phyloP scores from a whole-genome alignment of 2,113 vertebrate genomes.

The Ophiodon elongatus region DNA sequence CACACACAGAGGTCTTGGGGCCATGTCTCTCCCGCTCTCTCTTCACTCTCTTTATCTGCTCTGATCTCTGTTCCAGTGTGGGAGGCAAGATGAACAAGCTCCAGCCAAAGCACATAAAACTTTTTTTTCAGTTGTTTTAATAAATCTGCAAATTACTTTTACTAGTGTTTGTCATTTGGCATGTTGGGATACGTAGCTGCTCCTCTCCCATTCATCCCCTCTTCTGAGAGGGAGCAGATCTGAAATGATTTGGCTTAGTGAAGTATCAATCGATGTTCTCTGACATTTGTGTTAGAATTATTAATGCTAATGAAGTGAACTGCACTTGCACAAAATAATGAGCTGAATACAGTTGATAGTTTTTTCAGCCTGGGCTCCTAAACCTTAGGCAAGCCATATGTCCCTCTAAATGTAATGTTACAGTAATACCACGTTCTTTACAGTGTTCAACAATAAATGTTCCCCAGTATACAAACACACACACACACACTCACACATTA shows the following conservation, averaged over 20 bases:
- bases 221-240: neutral
- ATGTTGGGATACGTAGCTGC: neutral
- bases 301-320: neutral
- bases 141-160: conserved; percentile 23
- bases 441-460: conserved; percentile 42
- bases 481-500: conserved; percentile 12
- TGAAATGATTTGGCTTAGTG: neutral
- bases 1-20: conserved; percentile 17
- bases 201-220: conserved; percentile 8
- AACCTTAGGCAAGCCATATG: conserved; percentile 24
- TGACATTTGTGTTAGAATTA: neutral
- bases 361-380: neutral
- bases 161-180: conserved; percentile 21
- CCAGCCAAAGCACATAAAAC: conserved; percentile 27
- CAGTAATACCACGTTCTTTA: conserved; percentile 58
- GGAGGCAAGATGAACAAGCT: conserved; percentile 40
- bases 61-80: conserved; percentile 37
- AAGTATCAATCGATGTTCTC: neutral
- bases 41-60: conserved; percentile 27
- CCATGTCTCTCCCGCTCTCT: conserved; percentile 26
- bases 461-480: conserved; percentile 39
- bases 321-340: neutral
- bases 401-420: conserved; percentile 47
- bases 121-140: conserved; percentile 17
- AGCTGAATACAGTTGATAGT: neutral